Base-by-base conservation (phyloP, 2,797 vertebrate genomes). In the Numenius phaeopus region DNA sequence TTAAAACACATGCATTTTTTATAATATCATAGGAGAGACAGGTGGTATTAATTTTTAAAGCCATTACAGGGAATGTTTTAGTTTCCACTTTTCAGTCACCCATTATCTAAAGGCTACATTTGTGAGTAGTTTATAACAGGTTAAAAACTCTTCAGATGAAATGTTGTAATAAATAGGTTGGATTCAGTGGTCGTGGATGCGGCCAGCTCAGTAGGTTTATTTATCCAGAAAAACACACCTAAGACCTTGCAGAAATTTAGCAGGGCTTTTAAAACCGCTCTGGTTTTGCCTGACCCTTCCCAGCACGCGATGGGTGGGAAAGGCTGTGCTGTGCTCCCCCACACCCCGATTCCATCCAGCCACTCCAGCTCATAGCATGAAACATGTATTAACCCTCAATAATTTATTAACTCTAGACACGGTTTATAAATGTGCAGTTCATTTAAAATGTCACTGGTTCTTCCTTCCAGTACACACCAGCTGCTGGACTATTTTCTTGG, bases 261-360 rank as follows among this genome's bases (percentile, higher is more conserved):
- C 59, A 42, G 62, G 42, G 64, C 42, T 46, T n/a, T 54, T 40
- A 11, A 54, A 54, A 80, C 19, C 10, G 0, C 58, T 30, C 0
- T 17, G 52, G 26, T 72, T 64, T 37, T 17, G 10, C 20, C 66
- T 27, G 65, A n/a, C 54, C 70, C 61, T 46, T 52, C 69, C 69
- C 54, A 7, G 20, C n/a, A 0, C 5, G 7, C 8, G 1, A 10
- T 24, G 32, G 30, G 0, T 8, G 1, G 10, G 0, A 9, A 4
- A 27, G 22, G 39, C 75, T 39, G n/a, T 2, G 49, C 37, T 4
- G 49, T 11, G 54, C 75, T 50, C 66, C 67, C 76, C 3, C 42
- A 2, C 62, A 5, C 67, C n/a, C 69, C 3, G 1, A 0, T 21
- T 40, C 30, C 37, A 16, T 6, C 13, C 59, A 44, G 26, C 76